phyloP scores from a whole-genome alignment of 2,113 vertebrate species.

The Odontesthes bonariensis region DNA sequence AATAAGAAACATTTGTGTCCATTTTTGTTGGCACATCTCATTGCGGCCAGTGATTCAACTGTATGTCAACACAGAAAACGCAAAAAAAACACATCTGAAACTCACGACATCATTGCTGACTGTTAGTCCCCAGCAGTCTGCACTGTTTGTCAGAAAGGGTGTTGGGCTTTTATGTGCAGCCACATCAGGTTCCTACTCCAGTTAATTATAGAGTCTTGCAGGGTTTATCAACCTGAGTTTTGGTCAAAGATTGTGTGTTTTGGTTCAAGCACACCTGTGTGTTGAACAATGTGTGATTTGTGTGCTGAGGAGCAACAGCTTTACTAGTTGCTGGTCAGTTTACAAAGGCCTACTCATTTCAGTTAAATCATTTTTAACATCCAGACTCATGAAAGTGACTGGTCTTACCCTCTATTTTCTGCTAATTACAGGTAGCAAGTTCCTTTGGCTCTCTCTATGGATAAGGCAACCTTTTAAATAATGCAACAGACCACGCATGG shows the following conservation, averaged over 20 bases:
- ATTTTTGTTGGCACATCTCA: background rate
- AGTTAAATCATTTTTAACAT: conserved; percentile 22
- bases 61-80: background rate
- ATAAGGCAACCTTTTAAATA: conserved; percentile 20
- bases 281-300: conserved; percentile 44
- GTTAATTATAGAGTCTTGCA: conserved; percentile 58
- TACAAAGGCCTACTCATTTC: conserved; percentile 58
- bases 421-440: conserved; percentile 51
- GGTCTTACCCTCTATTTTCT: conserved; percentile 33
- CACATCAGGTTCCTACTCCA: background rate
- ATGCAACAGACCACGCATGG: conserved; percentile 38
- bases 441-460: conserved; percentile 31
- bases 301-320: conserved; percentile 25
- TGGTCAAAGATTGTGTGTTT: conserved; percentile 28
- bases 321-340: conserved; percentile 16
- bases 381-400: conserved; percentile 23
- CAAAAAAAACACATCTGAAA: conserved; percentile 20
- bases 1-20: background rate
- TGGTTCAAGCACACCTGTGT: conserved; percentile 25
- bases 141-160: conserved; percentile 3
- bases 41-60: too few species aligned
- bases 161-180: conserved; percentile 39
- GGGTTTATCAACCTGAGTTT: conserved; percentile 41
- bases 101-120: conserved; percentile 77
- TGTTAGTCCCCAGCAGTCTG: conserved; percentile 14